These are phyloP conservation scores for Catajapyx aquilonaris DNA, from an alignment of 1,140 invertebrate species.

Conservation along the genomic window DNA sequence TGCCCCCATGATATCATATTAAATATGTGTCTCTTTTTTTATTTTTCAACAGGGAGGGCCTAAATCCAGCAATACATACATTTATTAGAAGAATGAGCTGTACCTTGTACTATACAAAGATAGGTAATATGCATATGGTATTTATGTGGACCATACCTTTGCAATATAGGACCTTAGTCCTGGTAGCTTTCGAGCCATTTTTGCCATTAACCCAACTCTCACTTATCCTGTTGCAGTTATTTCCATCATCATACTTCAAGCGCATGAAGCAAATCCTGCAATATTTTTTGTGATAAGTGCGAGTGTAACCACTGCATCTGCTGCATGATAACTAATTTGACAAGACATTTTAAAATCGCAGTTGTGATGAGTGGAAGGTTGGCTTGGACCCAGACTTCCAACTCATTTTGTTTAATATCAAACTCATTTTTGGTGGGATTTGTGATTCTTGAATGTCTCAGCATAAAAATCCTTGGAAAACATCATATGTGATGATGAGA, in stretches of 20 bases:
- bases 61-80: constrained; percentile 24
- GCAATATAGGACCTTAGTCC: neutral
- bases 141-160: neutral
- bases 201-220: neutral
- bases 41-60: constrained; percentile 17
- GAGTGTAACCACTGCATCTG: too few species aligned
- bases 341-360: too few species aligned
- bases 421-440: too few species aligned
- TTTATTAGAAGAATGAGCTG: constrained; percentile 20
- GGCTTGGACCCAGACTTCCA: too few species aligned
- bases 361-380: too few species aligned
- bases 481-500: too few species aligned
- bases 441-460: too few species aligned
- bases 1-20: neutral
- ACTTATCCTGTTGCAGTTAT: neutral
- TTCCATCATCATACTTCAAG: constrained; percentile 14
- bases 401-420: too few species aligned
- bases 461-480: too few species aligned
- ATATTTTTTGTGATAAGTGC: too few species aligned
- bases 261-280: constrained; percentile 12
- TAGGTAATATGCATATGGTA: neutral
- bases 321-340: too few species aligned
- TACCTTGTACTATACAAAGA: constrained; percentile 1
- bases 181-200: constrained; percentile 4
- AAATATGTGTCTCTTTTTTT: constrained; percentile 1